Conservation (phyloP, 1,140 invertebrate genomes). For the Cephus cinctus region DNA sequence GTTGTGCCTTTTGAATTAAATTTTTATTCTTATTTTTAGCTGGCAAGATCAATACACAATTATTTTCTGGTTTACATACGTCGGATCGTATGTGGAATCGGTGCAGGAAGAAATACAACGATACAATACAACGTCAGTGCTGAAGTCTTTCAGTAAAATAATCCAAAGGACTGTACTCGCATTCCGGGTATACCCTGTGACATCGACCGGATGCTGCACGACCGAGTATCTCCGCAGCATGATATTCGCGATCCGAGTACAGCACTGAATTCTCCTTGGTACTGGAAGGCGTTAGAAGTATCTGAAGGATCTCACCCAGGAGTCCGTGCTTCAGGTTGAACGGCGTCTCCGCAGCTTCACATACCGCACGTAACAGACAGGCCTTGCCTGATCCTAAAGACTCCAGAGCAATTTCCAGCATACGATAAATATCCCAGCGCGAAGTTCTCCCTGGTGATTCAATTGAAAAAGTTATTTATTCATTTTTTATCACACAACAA, state of each 20-base stretch:
- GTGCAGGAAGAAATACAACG: too few species aligned
- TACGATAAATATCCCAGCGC: slow-evolving; percentile 61
- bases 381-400: slow-evolving; percentile 56
- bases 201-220: slow-evolving; percentile 55
- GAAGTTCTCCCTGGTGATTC: slow-evolving; percentile 51
- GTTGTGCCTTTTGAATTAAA: too few species aligned
- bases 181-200: slow-evolving; percentile 62
- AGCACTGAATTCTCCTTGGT: slow-evolving; percentile 63
- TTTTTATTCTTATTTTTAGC: too few species aligned
- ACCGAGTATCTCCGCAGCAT: slow-evolving; percentile 66
- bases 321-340: slow-evolving; percentile 65
- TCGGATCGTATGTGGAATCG: too few species aligned
- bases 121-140: too few species aligned
- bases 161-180: slow-evolving; percentile 61
- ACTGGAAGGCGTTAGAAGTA: slow-evolving; percentile 68
- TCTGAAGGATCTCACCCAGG: slow-evolving; percentile 67
- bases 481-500: too few species aligned
- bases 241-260: slow-evolving; percentile 67
- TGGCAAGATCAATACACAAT: too few species aligned
- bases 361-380: slow-evolving; percentile 71
- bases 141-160: too few species aligned
- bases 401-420: slow-evolving; percentile 57
- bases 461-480: too few species aligned
- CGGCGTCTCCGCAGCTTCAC: slow-evolving; percentile 67
- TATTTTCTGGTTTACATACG: too few species aligned